phyloP scores from a whole-genome alignment of 37 sponge, comb jelly and placozoan species.

The Halichondria panicea region DNA sequence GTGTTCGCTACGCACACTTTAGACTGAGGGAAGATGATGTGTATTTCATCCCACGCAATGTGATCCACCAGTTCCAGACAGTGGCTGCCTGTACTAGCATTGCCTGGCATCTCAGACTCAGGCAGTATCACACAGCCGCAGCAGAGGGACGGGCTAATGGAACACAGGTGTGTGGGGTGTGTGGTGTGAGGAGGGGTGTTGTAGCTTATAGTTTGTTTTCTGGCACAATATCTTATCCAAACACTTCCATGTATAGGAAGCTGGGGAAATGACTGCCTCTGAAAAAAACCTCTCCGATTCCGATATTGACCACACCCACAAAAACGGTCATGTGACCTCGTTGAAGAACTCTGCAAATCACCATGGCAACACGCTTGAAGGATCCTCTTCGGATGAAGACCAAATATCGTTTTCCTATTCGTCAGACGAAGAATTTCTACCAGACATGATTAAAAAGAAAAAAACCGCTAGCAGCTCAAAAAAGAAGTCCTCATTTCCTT shows the following conservation, averaged over 20 bases:
- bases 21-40: constrained; percentile 86
- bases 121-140: constrained; percentile 55
- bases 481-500: not conserved
- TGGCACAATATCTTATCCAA: too few species aligned
- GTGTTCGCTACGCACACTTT: constrained; percentile 78
- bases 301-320: too few species aligned
- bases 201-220: too few species aligned
- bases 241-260: too few species aligned
- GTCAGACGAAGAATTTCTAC: constrained; percentile 51
- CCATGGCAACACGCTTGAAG: too few species aligned
- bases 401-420: constrained; percentile 39
- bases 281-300: too few species aligned
- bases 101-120: constrained; percentile 94
- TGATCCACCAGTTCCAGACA: constrained; percentile 95
- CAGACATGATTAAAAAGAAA: constrained; percentile 23
- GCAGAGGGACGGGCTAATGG: not conserved
- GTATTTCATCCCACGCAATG: constrained; percentile 97
- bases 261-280: too few species aligned
- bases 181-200: too few species aligned
- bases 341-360: too few species aligned
- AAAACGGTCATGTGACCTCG: too few species aligned
- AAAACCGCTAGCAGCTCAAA: constrained; percentile 4
- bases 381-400: constrained; percentile 1
- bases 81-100: constrained; percentile 86
- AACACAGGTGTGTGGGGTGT: too few species aligned